A percentile compares a stretch with the other conserved stretches of the same genome.
phyloP scores from a whole-genome alignment of 2,888 invertebrate species.

The Meiosimyza decipiens region DNA sequence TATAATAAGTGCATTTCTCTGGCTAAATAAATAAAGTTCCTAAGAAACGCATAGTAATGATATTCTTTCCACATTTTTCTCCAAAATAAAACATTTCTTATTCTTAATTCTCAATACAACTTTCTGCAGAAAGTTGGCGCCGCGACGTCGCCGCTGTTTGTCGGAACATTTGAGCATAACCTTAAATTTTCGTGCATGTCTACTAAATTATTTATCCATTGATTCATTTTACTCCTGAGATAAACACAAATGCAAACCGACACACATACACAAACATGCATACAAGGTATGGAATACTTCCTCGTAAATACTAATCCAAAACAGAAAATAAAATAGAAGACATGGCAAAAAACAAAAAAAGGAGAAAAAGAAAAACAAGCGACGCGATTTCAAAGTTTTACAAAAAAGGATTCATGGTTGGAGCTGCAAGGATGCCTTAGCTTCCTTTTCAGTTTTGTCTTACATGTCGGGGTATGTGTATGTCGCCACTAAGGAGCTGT shows the following conservation, averaged over 20 bases:
- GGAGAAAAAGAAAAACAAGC: background rate
- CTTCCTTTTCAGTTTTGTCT: background rate
- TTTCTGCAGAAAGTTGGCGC: background rate
- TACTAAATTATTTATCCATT: constrained; percentile 38
- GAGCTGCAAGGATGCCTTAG: background rate
- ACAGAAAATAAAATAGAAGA: constrained; percentile 22
- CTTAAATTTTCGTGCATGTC: constrained; percentile 39
- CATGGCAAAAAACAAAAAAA: background rate
- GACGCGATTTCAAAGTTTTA: background rate
- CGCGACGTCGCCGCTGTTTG: background rate
- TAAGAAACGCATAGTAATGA: too few relatives aligned
- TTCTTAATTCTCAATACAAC: too few relatives aligned
- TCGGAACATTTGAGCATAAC: constrained; percentile 28
- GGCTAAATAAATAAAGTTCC: too few relatives aligned
- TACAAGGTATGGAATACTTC: too few relatives aligned
- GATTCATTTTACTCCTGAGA: constrained; percentile 32
- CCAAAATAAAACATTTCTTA: too few relatives aligned
- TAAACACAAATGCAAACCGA: constrained; percentile 18
- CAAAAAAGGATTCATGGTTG: background rate
- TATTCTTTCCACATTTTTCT: too few relatives aligned
- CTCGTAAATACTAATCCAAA: background rate
- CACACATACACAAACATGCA: constrained; percentile 1
- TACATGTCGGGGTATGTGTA: constrained; percentile 28
- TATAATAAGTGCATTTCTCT: too few relatives aligned
- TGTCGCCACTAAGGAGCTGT: constrained; percentile 2